These are phyloP conservation scores for Peromyscus melanophrys DNA, from an alignment of 2,797 vertebrate species.

Conservation along the genomic window DNA sequence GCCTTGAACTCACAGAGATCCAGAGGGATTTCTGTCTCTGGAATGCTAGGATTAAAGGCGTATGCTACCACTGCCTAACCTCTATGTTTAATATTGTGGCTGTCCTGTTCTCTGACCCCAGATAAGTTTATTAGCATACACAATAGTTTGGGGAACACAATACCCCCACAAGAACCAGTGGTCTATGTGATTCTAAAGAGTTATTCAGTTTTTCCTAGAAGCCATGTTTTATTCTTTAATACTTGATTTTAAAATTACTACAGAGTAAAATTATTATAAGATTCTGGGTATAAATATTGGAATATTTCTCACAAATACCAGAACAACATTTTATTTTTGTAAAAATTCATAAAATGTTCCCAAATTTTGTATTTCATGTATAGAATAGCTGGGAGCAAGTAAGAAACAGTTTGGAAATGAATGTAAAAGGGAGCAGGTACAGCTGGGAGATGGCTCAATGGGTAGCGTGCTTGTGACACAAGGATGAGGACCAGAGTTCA, in stretches of 20 bases:
- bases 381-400: not conserved
- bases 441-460: not conserved
- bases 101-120: too few relatives aligned
- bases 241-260: constrained; percentile 60
- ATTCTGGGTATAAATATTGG: not conserved
- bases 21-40: too few relatives aligned
- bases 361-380: not conserved
- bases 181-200: not conserved
- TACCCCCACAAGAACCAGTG: not conserved
- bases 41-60: too few relatives aligned
- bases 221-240: constrained; percentile 40
- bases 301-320: constrained; percentile 53
- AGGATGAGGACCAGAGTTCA: not conserved
- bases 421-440: not conserved
- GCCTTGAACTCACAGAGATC: too few relatives aligned
- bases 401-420: not conserved
- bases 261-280: constrained; percentile 39
- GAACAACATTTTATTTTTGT: not conserved
- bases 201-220: constrained; percentile 5
- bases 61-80: too few relatives aligned
- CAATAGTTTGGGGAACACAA: too few relatives aligned
- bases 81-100: too few relatives aligned
- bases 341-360: not conserved
- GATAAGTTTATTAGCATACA: too few relatives aligned
- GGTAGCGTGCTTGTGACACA: rapidly evolving